Conservation (phyloP, 2,888 invertebrate species). For the Dryobotodes eremita region DNA sequence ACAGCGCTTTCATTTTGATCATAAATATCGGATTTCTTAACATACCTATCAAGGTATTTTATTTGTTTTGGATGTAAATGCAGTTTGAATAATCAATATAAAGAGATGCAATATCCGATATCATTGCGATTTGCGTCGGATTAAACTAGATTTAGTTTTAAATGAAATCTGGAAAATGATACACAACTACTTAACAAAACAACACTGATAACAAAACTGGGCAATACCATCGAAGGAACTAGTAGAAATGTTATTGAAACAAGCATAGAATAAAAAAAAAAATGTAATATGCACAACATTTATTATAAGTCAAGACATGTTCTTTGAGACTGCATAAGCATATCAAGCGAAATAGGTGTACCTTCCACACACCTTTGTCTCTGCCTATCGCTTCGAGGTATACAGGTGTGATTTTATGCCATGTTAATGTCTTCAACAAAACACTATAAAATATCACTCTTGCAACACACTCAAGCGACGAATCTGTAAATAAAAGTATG, state of each 20-base stretch:
- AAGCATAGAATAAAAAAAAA: neutral
- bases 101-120: constrained; percentile 31
- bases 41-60: constrained; percentile 32
- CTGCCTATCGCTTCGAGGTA: too few species aligned
- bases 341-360: neutral
- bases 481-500: constrained; percentile 2
- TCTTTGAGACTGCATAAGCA: neutral
- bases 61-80: constrained; percentile 50
- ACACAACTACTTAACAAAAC: too few species aligned
- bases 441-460: too few species aligned
- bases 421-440: neutral
- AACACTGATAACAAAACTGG: neutral
- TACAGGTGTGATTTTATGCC: neutral
- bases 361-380: neutral
- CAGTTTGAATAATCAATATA: constrained; percentile 12
- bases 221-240: neutral
- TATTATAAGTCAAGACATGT: neutral
- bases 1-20: constrained; percentile 48
- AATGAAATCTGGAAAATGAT: neutral
- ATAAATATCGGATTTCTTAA: constrained; percentile 56
- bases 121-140: neutral
- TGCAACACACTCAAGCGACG: neutral
- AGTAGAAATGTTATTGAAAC: neutral
- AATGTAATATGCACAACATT: neutral
- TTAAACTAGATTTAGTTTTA: neutral